Evolutionary conservation across 2,888 invertebrate genomes (phyloP), one percentile per base, ranked within the genome.

Genomic region (Drosophila bunnanda): DNA sequence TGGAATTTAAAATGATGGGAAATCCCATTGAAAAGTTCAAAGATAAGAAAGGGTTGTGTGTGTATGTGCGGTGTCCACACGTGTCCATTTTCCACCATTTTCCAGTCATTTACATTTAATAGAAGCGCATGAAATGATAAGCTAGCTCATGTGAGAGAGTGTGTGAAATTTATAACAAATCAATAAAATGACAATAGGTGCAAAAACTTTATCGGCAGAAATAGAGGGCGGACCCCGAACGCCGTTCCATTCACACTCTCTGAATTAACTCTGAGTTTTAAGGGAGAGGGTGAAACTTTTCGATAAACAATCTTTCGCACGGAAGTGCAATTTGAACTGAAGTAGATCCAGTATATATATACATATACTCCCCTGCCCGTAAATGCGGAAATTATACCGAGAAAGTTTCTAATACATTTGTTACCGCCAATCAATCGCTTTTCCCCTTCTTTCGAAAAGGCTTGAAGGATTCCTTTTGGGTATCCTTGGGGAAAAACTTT

Each of bases 301-400:
- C 79, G 82, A 88, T 86, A 86, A 88, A 86, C 86, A 86, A 84
- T 88, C 88, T 86, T 88, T 86, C 86, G 85, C 85, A 86, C 88
- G 85, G 85, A 86, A 86, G 85, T 86, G 88, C 88, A 86, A 88
- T 88, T 86, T 86, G 74, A 86, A 78, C 81, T 84, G 83, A 83
- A 82, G 72, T 44, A 64, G 28, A 76, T 64, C 79, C 77, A 69
- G 50, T 20, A 2, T 32, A 20, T 20, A 34, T 20, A 75, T 71
- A 15, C 10, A 10, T 44, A 9, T 44, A 77, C 22, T 28, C 44
- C 64, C 15, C 36, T 32, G 28, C 48, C 44, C 55, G 34, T 39
- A 77, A 81, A 88, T 88, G 81, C 84, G 84, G 84, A 85, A 85
- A 88, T 85, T 85, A 85, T 85, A 81, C 86, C 78, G 68, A 71